Conservation (phyloP, 2,888 invertebrate species). For the Fragum whitleyi region DNA sequence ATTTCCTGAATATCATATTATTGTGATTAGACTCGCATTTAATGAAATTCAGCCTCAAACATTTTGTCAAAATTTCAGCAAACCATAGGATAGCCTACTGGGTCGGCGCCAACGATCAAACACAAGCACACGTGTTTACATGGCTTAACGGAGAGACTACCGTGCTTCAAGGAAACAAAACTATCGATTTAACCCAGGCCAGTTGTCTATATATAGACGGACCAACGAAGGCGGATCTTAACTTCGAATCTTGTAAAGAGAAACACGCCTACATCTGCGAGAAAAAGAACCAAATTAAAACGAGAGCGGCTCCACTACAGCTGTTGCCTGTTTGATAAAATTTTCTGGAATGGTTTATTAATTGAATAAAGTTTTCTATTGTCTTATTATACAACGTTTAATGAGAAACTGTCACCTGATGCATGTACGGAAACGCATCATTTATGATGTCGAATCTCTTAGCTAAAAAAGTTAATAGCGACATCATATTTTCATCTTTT, state of each 20-base stretch:
- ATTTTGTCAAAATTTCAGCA: slow-evolving; percentile 5
- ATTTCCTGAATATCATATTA: too few relatives aligned
- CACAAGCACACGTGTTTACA: slow-evolving; percentile 14
- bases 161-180: slow-evolving; percentile 16
- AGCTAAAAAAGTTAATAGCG: too few relatives aligned
- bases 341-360: neutral
- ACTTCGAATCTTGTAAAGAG: slow-evolving; percentile 12
- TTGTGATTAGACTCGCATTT: too few relatives aligned
- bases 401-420: too few relatives aligned
- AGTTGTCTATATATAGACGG: slow-evolving; percentile 20
- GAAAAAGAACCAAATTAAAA: slow-evolving; percentile 20
- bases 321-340: neutral
- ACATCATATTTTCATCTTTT: too few relatives aligned
- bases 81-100: slow-evolving; percentile 7
- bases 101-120: slow-evolving; percentile 19
- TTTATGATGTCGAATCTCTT: too few relatives aligned
- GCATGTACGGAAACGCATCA: too few relatives aligned
- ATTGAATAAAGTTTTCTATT: too few relatives aligned
- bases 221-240: slow-evolving; percentile 8
- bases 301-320: neutral
- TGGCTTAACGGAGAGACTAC: slow-evolving; percentile 18
- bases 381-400: too few relatives aligned
- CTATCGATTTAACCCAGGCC: slow-evolving; percentile 9
- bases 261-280: slow-evolving; percentile 15
- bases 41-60: too few relatives aligned